Percentiles rank a stretch among this genome's conserved stretches.
Conservation (phyloP, 2,113 vertebrate genomes). For the Ceratotherium simum region DNA sequence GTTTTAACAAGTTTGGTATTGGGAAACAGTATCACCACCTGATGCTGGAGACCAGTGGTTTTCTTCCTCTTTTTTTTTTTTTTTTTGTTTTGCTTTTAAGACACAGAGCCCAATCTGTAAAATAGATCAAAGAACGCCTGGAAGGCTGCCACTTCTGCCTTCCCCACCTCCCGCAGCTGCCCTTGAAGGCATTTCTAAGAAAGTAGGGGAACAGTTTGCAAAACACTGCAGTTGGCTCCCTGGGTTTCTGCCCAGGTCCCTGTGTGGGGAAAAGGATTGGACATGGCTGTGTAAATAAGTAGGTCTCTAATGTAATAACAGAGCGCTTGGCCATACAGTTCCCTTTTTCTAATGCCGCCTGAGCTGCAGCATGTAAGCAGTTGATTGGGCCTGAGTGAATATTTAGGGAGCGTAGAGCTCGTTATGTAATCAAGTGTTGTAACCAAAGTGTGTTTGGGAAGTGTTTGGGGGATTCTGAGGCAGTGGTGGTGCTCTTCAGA, state of each 20-base stretch:
- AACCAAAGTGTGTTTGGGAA: neutral
- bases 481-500: neutral
- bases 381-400: neutral
- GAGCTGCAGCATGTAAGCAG: neutral
- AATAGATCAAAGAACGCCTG: neutral
- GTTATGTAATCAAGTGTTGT: conserved; percentile 40
- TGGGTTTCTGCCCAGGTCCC: neutral
- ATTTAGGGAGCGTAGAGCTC: conserved; percentile 41
- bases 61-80: neutral
- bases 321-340: neutral
- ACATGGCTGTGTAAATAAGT: neutral
- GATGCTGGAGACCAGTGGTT: neutral
- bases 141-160: neutral
- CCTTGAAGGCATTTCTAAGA: conserved; percentile 21
- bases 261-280: neutral
- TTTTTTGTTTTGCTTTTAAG: conserved; percentile 24
- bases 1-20: conserved; percentile 24
- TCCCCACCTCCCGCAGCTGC: neutral
- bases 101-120: neutral
- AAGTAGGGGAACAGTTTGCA: neutral
- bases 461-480: neutral
- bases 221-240: neutral
- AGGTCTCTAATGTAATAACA: neutral
- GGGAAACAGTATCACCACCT: neutral
- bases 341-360: neutral